phyloP scores from a whole-genome alignment of 2,888 invertebrate species.

The Automeris io region DNA sequence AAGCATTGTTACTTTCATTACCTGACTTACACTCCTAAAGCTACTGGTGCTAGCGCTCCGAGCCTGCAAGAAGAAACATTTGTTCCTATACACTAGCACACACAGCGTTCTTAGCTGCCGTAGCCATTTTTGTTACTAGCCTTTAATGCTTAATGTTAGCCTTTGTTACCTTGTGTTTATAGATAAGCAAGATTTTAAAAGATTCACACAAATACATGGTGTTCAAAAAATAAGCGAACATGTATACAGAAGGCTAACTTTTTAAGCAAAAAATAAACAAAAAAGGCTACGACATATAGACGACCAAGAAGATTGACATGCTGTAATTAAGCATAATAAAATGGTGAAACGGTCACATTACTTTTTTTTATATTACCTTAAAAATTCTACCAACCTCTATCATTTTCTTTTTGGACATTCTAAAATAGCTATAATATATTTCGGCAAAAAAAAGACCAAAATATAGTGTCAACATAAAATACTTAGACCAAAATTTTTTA shows the following conservation, averaged over 20 bases:
- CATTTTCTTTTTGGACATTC: too few relatives aligned
- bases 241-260: constrained; percentile 1
- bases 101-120: constrained; percentile 38
- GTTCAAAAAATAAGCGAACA: neutral
- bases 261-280: neutral
- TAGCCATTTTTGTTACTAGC: constrained; percentile 6
- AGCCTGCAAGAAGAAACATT: constrained; percentile 84
- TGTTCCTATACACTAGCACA: constrained; percentile 75
- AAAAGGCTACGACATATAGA: constrained; percentile 12
- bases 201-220: neutral
- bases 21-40: constrained; percentile 94
- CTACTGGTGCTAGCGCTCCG: constrained; percentile 93
- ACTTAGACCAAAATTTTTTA: too few relatives aligned
- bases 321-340: constrained; percentile 31
- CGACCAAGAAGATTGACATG: constrained; percentile 71
- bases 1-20: constrained; percentile 70
- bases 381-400: too few relatives aligned
- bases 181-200: neutral
- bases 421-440: too few relatives aligned
- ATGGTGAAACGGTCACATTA: constrained; percentile 29
- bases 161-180: neutral
- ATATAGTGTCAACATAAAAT: too few relatives aligned
- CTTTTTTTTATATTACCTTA: constrained; percentile 8
- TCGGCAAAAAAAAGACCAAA: too few relatives aligned
- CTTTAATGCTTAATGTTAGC: constrained; percentile 2